A percentile compares a stretch with the other conserved stretches of the same genome.
Conservation (phyloP, 1,140 invertebrate species). For the Akabosia matsudoensis region DNA sequence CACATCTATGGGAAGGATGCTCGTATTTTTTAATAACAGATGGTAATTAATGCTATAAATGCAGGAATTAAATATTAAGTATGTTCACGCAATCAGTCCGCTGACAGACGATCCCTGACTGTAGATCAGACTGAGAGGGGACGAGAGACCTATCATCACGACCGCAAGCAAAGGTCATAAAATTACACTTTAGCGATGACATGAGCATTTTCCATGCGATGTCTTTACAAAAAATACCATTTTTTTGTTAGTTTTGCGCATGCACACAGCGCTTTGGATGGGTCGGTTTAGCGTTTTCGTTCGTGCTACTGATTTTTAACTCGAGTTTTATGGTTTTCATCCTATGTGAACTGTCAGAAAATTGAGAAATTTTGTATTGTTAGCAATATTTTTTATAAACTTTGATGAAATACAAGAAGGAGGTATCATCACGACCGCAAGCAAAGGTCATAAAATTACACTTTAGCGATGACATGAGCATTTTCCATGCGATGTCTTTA, state of each 20-base stretch:
- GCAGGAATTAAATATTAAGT: constrained; percentile 24
- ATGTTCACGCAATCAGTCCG: constrained; percentile 11
- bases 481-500: constrained; percentile 19
- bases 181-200: constrained; percentile 10
- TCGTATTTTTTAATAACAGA: constrained; percentile 16
- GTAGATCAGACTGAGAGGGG: background rate
- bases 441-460: constrained; percentile 11
- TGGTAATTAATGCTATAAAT: constrained; percentile 18
- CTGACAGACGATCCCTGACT: background rate
- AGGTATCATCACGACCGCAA: background rate
- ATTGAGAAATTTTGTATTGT: constrained; percentile 18
- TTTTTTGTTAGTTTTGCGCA: no score
- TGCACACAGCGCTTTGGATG: background rate
- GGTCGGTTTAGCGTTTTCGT: no score
- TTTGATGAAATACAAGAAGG: background rate
- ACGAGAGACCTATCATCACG: background rate
- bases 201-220: constrained; percentile 23
- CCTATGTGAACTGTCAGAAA: background rate
- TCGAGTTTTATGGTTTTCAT: background rate
- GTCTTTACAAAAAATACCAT: background rate
- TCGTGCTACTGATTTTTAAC: no score
- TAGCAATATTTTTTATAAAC: constrained; percentile 13
- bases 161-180: background rate
- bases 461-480: constrained; percentile 15
- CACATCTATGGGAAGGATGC: constrained; percentile 18